Conservation (phyloP, 2,797 vertebrate genomes). For the Danio kyathit region DNA sequence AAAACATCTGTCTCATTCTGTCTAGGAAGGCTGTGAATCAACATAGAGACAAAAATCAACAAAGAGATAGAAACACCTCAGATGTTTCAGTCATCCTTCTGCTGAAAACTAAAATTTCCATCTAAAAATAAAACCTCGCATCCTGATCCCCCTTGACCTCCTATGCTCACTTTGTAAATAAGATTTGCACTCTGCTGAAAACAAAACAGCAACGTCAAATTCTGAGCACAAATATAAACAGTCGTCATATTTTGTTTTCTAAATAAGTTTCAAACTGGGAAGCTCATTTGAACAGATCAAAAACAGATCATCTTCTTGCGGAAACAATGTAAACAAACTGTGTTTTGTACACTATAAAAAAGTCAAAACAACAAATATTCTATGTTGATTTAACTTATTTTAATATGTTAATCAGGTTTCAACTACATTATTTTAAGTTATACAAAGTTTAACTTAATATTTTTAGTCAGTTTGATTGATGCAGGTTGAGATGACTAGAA, state of each 20-base stretch:
- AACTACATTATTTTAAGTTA: no score
- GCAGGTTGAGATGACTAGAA: no score
- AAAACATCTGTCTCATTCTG: constrained; percentile 1
- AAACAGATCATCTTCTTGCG: constrained; percentile 20
- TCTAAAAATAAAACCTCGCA: constrained; percentile 44
- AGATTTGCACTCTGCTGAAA: not conserved
- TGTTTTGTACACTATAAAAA: not conserved
- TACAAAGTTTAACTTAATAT: no score
- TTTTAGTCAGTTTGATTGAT: no score
- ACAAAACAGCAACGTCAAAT: constrained; percentile 41
- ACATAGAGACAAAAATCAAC: not conserved
- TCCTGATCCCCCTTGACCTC: constrained; percentile 52
- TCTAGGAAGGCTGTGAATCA: not conserved
- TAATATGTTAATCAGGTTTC: no score
- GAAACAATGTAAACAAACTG: constrained; percentile 15
- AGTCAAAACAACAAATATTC: no score
- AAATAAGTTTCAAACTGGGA: not conserved
- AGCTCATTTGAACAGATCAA: not conserved
- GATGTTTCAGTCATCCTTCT: not conserved
- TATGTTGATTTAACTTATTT: no score
- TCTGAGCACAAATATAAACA: constrained; percentile 24
- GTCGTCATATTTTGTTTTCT: constrained; percentile 10
- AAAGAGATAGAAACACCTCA: not conserved
- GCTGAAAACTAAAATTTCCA: constrained; percentile 1
- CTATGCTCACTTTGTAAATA: constrained; percentile 47